Evolutionary conservation across 2,888 invertebrate species (phyloP), one percentile per base, ranked within the genome.

Genomic region (Doris montereyensis): DNA sequence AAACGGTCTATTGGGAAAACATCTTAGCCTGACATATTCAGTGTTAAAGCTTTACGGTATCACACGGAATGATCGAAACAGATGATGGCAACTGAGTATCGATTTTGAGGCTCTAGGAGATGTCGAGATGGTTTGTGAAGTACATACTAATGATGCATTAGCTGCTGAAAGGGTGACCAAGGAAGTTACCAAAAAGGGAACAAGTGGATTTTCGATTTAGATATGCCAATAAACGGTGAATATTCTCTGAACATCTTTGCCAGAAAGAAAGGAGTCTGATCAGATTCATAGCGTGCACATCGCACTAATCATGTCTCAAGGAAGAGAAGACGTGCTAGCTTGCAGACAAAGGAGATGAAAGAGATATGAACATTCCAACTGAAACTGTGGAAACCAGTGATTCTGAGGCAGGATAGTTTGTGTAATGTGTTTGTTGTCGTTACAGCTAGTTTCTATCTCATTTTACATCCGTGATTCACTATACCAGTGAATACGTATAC

Each of bases 221-320:
- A 88, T 67, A 84, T 90, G 81, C 88, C 88, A 0, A 84, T 85
- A 0, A 77, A 81, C 21, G 89, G 89, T 0, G 89, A 89, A 81
- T 90, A 89, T 80, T 87, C 89, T 4, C 81, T 89, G 32, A 89
- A 89, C 78, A 84, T 90, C 26, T 90, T 88, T 83, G 88, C 87
- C 13, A 84, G 85, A 76, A 80, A 84, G 71, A 88, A 87, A 76
- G 84, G 83, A 67, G 83, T 85, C 84, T 1, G 79, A 83, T 35
- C 81, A 83, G 70, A 85, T 89, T 30, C 85, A 87, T 81, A 87
- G 87, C 73, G 87, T 88, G 1, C 87, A 89, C 80, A 84, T 86
- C 2, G 88, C 88, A 80, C 85, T 88, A 21, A 83, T 89, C 10
- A 79, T 85, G 74, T 88, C 88, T 1, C 84, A 84, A n/a, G 88